Percentiles rank a stretch among this genome's conserved stretches.
phyloP scores from a whole-genome alignment of 2,797 vertebrate genomes.

The Liparis tanakae region DNA sequence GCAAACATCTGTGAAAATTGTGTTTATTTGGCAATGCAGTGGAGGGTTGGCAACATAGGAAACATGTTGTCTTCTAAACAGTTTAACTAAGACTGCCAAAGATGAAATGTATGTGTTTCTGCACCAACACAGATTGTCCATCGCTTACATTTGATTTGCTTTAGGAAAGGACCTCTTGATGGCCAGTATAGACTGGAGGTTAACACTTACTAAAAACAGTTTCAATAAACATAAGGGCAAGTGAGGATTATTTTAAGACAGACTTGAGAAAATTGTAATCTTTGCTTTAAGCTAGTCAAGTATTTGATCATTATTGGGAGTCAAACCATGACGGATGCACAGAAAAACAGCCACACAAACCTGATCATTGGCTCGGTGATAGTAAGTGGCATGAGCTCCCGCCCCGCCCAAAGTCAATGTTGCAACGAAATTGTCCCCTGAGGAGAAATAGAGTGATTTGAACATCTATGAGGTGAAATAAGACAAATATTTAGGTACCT shows the following conservation, averaged over 20 bases:
- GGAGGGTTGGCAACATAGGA: not conserved
- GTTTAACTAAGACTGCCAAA: not conserved
- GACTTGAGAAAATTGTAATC: not conserved
- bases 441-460: not conserved
- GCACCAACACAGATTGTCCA: not conserved
- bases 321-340: fast-evolving
- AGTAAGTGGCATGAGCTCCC: conserved; percentile 92
- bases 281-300: not conserved
- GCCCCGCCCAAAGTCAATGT: conserved; percentile 90
- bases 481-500: no score
- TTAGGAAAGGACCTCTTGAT: not conserved
- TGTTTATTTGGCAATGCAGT: not conserved
- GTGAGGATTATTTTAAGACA: not conserved
- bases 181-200: not conserved
- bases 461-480: not conserved
- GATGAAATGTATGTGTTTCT: not conserved
- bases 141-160: not conserved
- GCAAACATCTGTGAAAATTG: not conserved
- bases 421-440: conserved; percentile 88
- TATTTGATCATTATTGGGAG: not conserved
- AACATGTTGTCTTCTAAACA: not conserved
- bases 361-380: conserved; percentile 94
- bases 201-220: not conserved
- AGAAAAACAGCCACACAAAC: conserved; percentile 62
- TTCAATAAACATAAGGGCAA: not conserved